phyloP scores from a whole-genome alignment of 2,888 invertebrate species.

The Eupithecia centaureata region DNA sequence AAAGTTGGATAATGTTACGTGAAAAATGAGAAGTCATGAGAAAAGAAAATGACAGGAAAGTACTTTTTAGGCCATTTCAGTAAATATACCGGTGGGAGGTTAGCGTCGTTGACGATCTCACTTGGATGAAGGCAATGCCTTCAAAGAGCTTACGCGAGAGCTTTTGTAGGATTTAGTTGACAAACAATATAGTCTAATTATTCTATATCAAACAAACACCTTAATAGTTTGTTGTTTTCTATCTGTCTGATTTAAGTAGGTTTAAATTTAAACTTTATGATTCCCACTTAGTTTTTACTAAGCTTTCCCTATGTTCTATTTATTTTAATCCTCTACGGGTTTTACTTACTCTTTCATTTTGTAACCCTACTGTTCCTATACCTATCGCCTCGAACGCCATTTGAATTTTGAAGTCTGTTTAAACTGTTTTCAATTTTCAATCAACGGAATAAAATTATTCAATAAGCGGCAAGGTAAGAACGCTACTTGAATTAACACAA shows the following conservation, averaged over 20 bases:
- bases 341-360: no score
- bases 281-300: no score
- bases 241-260: no score
- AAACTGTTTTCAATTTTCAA: slow-evolving; percentile 76
- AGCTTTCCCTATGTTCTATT: no score
- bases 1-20: neutral
- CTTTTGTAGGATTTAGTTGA: neutral
- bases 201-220: neutral
- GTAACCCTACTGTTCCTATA: no score
- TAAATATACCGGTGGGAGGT: slow-evolving; percentile 30
- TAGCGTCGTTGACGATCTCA: neutral
- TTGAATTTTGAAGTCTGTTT: slow-evolving; percentile 74
- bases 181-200: neutral
- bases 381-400: slow-evolving; percentile 23
- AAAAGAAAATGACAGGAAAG: slow-evolving; percentile 32
- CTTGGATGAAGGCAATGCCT: slow-evolving; percentile 1
- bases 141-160: neutral
- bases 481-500: slow-evolving; percentile 61
- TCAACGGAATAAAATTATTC: slow-evolving; percentile 78
- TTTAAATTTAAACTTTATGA: no score
- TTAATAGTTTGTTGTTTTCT: neutral
- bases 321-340: no score
- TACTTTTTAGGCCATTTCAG: slow-evolving; percentile 34
- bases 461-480: slow-evolving; percentile 65
- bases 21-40: slow-evolving; percentile 26